Base-by-base conservation (phyloP, 2,888 invertebrate genomes). In the Conistra vaccinii region DNA sequence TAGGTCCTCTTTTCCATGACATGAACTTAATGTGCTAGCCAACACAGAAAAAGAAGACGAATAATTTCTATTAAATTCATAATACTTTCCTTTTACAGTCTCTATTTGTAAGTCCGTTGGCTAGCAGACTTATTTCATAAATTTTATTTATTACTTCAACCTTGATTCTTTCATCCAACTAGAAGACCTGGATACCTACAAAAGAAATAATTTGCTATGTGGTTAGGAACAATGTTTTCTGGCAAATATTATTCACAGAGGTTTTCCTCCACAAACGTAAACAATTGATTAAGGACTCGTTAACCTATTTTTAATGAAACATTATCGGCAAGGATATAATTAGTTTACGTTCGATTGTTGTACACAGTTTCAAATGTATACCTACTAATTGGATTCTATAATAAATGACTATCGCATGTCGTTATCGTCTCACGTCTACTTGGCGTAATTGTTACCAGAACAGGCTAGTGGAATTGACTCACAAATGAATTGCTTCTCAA, bases 251-350 rank as follows among this genome's bases (percentile, higher is more conserved):
- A 71, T 80, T 83, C 69, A 76, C 45, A 61, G 14, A 69, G 88
- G 91, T 93, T 92, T 92, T 92, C 92, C 92, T 93, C 85, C 58
- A 80, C 73, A 86, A 83, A 84, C 84, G 87, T 91, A 91, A 92
- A 92, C 92, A 92, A 90, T 87, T 91, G 89, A 91, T 92, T 91
- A 92, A 85, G 83, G 87, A 83, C 87, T 90, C 83, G 88, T 91
- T 90, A 90, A 83, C 80, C 85, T 85, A 86, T 86, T 87, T 87
- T 88, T 85, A 87, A 82, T 80, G 23, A 67, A 80, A 77, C 71
- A 69, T 42, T 86, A 88, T 85, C 81, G 60, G 39, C 10, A 76
- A 78, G 84, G 76, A 83, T 88, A 87, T 80, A 83, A 85, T 87
- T 85, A 85, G 73, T 68, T 73, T 55, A 62, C 39, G 80, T 69